Evolutionary conservation across 2,888 invertebrate species (phyloP).

Genomic region (Blera fallax): DNA sequence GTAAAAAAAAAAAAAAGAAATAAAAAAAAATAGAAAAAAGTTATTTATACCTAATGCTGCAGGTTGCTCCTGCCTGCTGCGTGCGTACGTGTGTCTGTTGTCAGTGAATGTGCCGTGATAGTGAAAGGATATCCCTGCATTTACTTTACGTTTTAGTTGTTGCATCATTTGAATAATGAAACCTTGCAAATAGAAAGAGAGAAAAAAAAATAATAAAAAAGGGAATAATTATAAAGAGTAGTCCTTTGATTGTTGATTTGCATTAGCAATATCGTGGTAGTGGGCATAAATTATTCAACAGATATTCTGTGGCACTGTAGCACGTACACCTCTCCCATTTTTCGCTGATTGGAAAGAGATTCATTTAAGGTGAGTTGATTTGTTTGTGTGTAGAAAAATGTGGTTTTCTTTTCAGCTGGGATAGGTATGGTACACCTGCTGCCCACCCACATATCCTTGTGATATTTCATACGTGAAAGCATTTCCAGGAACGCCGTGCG

Average conservation of each 20-base stretch:
- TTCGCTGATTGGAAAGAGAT: constrained; percentile 37
- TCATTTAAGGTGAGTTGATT: constrained; percentile 47
- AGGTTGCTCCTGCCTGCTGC: constrained; percentile 5
- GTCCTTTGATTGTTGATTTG: constrained; percentile 65
- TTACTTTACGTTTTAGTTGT: constrained; percentile 42
- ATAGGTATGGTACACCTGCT: not conserved
- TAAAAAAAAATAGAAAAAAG: not conserved
- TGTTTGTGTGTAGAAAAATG: not conserved
- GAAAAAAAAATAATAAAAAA: constrained; percentile 15
- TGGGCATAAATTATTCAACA: constrained; percentile 46
- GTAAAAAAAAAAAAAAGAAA: not conserved
- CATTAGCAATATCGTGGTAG: constrained; percentile 34
- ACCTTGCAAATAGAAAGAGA: constrained; percentile 42
- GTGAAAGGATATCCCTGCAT: constrained; percentile 47
- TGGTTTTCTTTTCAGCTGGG: not conserved
- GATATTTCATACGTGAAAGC: not conserved
- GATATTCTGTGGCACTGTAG: constrained; percentile 24
- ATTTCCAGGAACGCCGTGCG: not conserved
- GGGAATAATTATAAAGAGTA: constrained; percentile 64
- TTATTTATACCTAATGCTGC: constrained; percentile 55
- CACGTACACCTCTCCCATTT: not conserved
- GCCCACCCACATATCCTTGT: not conserved
- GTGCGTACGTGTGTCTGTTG: not conserved
- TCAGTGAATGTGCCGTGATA: constrained; percentile 41
- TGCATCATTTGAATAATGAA: constrained; percentile 62